These are phyloP conservation scores for Apis laboriosa DNA, from an alignment of 1,140 invertebrate genomes.

Conservation along the genomic window DNA sequence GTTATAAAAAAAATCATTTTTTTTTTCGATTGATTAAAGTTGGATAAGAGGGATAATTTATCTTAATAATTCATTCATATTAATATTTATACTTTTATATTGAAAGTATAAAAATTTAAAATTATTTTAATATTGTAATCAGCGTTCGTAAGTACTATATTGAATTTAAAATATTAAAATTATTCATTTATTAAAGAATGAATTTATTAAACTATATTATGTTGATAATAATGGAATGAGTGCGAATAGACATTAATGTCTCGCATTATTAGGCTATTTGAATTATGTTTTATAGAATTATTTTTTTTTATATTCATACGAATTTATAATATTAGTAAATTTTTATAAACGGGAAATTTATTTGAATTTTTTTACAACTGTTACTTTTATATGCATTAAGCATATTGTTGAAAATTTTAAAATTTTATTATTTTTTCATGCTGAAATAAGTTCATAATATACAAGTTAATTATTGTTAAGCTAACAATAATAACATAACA, in stretches of 20 bases:
- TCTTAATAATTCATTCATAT: constrained; percentile 21
- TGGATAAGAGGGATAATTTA: too few relatives aligned
- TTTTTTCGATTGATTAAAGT: too few relatives aligned
- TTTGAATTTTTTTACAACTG: not conserved
- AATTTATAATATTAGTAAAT: not conserved
- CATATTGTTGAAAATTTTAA: constrained; percentile 16
- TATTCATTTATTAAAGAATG: not conserved
- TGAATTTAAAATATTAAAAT: constrained; percentile 7
- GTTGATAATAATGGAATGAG: not conserved
- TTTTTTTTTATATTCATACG: not conserved
- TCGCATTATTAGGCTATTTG: constrained; percentile 5
- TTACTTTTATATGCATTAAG: constrained; percentile 7
- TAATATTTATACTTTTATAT: constrained; percentile 10
- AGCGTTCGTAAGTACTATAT: constrained; percentile 5
- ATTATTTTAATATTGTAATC: not conserved
- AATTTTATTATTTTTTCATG: not conserved
- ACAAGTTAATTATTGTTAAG: constrained; percentile 25
- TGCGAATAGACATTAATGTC: constrained; percentile 29
- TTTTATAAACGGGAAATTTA: constrained; percentile 8
- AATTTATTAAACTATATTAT: not conserved
- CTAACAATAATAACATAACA: not conserved
- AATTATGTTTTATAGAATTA: not conserved
- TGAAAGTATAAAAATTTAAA: not conserved
- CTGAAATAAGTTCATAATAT: constrained; percentile 15
- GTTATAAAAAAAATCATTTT: too few relatives aligned